Base-by-base conservation (phyloP, 2,113 vertebrate genomes). In the Pogona vitticeps region DNA sequence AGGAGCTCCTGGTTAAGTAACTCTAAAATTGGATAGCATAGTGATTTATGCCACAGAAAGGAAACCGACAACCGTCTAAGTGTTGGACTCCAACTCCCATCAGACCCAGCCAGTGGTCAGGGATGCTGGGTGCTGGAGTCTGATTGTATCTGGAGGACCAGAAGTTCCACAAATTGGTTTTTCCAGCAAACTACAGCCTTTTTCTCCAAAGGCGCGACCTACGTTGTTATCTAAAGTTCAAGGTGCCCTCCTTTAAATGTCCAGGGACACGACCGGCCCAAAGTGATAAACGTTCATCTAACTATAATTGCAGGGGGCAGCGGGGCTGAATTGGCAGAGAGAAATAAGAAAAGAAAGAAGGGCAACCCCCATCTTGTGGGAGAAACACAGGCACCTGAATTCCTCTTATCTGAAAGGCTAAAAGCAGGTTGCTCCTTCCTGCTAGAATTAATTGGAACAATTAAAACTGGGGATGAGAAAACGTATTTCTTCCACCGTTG, bases 371-470 rank as follows among this genome's bases (percentile, higher is more conserved):
- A n/a, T n/a, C n/a, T 31, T 31, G 33, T 83, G 70, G 82, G 52
- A 72, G 70, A 73, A 7, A 3, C 10, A 26, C n/a, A 67, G 23
- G 3, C 59, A 63, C 58, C 77, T 40, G 21, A 38, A 42, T 38
- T 33, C 8, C 36, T 38, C 82, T 83, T 59, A 40, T 58, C 70
- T 5, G 26, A 73, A 10, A 10, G 23, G 79, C 38, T n/a, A 40
- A 40, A 21, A 23, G 68, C 68, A 28, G 36, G 20, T n/a, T n/a
- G n/a, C 38, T 68, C 14, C 3, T 56, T 59, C 81, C 70, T 56
- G 82, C 36, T 58, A 72, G 36, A 61, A 73, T 73, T 59, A 73
- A 73, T 61, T 83, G 82, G 82, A 83, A 67, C 23, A 61, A 80
- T 63, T 80, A 36, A n/a, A 83, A 72, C 38, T 38, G 23, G 17